phyloP scores from a whole-genome alignment of 2,888 invertebrate genomes.

The Metopia argyrocephala region DNA sequence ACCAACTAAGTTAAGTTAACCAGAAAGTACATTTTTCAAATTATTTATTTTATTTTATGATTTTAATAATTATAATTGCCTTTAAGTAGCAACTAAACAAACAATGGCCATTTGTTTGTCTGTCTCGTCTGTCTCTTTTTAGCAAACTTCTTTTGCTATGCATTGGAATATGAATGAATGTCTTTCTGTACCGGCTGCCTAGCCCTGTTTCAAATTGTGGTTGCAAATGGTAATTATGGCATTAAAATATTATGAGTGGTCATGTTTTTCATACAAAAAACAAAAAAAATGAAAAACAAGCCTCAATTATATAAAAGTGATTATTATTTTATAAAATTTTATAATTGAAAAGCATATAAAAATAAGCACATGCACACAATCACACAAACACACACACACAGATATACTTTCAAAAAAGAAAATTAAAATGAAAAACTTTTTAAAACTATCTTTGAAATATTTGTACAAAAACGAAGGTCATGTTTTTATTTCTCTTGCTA shows the following conservation, averaged over 20 bases:
- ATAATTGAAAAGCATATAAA: constrained; percentile 33
- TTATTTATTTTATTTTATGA: constrained; percentile 10
- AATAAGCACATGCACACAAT: neutral
- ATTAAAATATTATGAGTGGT: constrained; percentile 59
- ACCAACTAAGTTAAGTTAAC: neutral
- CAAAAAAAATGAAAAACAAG: constrained; percentile 30
- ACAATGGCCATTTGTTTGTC: constrained; percentile 17
- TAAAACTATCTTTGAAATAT: constrained; percentile 4
- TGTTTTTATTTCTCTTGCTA: constrained; percentile 14
- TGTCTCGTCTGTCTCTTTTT: too few species aligned
- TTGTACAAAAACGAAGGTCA: constrained; percentile 44
- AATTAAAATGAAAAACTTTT: constrained; percentile 7
- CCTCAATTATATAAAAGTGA: constrained; percentile 57
- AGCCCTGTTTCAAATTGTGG: constrained; percentile 24
- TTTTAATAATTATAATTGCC: constrained; percentile 45
- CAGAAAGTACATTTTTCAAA: constrained; percentile 13
- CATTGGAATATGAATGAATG: neutral
- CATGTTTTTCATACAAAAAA: constrained; percentile 51
- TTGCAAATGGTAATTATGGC: constrained; percentile 27
- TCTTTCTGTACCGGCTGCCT: neutral
- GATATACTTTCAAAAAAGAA: neutral
- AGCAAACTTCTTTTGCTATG: too few species aligned
- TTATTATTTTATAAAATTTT: constrained; percentile 47
- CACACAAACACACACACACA: constrained; percentile 2
- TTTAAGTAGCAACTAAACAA: constrained; percentile 29